Evolutionary conservation across 2,888 invertebrate species (phyloP), one percentile per base, ranked within the genome.

Genomic region (Polyommatus iphigenia): DNA sequence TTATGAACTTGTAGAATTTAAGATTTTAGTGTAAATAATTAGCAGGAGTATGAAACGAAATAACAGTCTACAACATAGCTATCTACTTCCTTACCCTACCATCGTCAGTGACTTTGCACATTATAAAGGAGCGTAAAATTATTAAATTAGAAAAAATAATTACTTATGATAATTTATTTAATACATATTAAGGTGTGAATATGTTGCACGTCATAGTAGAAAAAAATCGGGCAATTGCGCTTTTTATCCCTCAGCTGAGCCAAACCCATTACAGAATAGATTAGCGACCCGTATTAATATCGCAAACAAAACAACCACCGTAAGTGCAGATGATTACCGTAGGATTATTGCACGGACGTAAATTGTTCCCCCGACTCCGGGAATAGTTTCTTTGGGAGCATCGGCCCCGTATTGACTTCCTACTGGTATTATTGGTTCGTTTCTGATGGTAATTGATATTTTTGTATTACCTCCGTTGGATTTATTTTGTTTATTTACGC

Each of bases 351-450:
- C 86, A 83, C 85, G 84, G 84, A 85, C 86, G 86, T 89, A 88
- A 90, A 90, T 86, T 84, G 85, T 83, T 82, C 82, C 77, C 76
- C 36, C 76, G 79, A 79, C 83, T 85, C 84, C 85, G 84, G 86
- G 86, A 88, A 87, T 87, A 86, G 87, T 89, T 88, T 87, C 86
- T 87, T 88, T 84, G 83, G 85, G 87, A 87, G 89, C 88, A 85
- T 85, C 82, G 88, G 79, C 85, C 87, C 86, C 80, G 79, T 85
- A 81, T 86, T 88, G 87, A 82, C 62, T 79, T 75, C 71, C 80
- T 75, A 78, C 77, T 79, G 80, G 67, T 67, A 67, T 67, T 67
- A 67, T 67, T 32, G 67, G 67, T 77, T 76, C 78, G 41, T 71
- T 77, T 41, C 73, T 77, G 77, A 73, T 78, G 76, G 71, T 59